Base-by-base conservation (phyloP, 2,113 vertebrate species). In the Ovis canadensis region DNA sequence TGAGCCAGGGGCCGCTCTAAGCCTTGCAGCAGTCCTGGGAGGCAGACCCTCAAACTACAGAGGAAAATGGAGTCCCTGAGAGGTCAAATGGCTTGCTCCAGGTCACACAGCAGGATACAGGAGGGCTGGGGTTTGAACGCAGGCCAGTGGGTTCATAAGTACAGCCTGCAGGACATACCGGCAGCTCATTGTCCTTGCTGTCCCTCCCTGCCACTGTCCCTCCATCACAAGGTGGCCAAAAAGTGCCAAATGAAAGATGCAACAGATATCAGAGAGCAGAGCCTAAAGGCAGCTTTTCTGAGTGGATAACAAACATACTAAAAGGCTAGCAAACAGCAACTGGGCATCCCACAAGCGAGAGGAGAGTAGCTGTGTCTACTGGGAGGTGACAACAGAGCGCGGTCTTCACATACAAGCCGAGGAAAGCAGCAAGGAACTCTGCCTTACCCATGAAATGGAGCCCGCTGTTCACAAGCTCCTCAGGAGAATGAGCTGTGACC, bases 111-210 rank as follows among this genome's bases (percentile, higher is more conserved):
- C 54, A 74, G 59, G 13, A 48, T 67, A 80, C 16, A 62, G 23
- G 2, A 40, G 43, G 83, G 33, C n/a, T 57, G 48, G 33, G 9
- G 71, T 59, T 84, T 89, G 77, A 80, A 92, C 9, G 10, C 48
- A 21, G 87, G 19, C 2, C 33, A 4, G 3, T 0, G 10, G 33
- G 10, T 48, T 78, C 12, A 2, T 27, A 6, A 52, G 31, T 33
- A 40, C 23, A 13, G 25, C 29, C 45, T 25, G 67, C 13, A 48
- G 36, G 36, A 55, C 3, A 2, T 1, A 29, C 4, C 0, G 0
- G 36, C 4, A 33, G 31, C 50, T 29, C 1, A 0, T 13, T 40
- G 17, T 54, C 54, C 45, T 40, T 33, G 25, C 85, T 12, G 17
- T 4, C 27, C 14, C 25, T 45, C 17, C 13, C 14, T 36, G 43